Evolutionary conservation across 2,888 invertebrate species (phyloP).

Genomic region (Folsomia manolachei): DNA sequence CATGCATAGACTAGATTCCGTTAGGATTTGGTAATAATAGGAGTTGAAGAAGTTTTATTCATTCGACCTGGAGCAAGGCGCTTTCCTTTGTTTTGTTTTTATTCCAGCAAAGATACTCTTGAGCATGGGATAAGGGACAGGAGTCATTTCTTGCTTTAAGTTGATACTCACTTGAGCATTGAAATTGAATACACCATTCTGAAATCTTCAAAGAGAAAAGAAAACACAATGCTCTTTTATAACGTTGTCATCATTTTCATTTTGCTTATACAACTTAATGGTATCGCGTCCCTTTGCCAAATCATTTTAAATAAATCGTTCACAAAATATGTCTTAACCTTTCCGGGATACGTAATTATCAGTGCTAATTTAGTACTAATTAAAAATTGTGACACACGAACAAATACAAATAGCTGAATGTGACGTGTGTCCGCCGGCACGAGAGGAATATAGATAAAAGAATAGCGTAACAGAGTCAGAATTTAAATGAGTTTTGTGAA

Average conservation of each 20-base stretch:
- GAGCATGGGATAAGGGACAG: not conserved
- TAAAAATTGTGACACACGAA: conserved; percentile 15
- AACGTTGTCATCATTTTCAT: no score
- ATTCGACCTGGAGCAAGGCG: conserved; percentile 7
- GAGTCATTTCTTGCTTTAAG: not conserved
- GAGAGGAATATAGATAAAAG: not conserved
- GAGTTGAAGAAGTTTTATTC: conserved; percentile 9
- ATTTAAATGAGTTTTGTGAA: not conserved
- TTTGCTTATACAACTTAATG: no score
- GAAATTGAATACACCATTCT: conserved; percentile 15
- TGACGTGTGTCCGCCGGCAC: not conserved
- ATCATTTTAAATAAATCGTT: no score
- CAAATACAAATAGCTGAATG: conserved; percentile 9
- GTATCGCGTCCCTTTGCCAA: no score
- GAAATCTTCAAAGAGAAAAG: not conserved
- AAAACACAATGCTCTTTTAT: conserved; percentile 1
- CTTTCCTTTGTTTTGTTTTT: conserved; percentile 22
- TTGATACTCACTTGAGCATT: not conserved
- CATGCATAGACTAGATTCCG: not conserved
- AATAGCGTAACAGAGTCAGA: conserved; percentile 3
- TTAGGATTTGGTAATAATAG: conserved; percentile 1
- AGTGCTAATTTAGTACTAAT: no score
- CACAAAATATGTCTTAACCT: no score
- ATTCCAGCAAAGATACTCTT: conserved; percentile 4
- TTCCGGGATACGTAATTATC: not conserved